phyloP scores from a whole-genome alignment of 1,140 invertebrate genomes.

The Aphidius gifuensis region DNA sequence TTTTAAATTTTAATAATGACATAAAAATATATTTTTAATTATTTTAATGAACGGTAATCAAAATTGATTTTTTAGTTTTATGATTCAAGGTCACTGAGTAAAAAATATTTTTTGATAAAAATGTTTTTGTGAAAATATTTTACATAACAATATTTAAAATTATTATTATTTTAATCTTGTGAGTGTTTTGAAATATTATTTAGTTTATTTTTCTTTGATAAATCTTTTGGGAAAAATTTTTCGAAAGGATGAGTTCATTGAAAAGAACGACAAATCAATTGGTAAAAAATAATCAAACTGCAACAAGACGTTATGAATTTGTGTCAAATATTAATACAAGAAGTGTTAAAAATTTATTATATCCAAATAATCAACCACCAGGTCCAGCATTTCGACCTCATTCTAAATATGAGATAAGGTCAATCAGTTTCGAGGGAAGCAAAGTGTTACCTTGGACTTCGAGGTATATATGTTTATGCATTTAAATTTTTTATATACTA shows the following conservation, averaged over 20 bases:
- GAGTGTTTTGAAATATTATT: too few relatives aligned
- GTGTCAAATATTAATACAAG: conserved; percentile 37
- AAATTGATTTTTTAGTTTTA: too few relatives aligned
- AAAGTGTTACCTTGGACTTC: conserved; percentile 51
- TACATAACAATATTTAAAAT: too few relatives aligned
- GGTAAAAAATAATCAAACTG: conserved; percentile 32
- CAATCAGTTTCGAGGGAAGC: conserved; percentile 53
- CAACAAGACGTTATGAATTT: conserved; percentile 39
- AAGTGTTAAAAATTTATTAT: conserved; percentile 38
- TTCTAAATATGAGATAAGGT: conserved; percentile 51
- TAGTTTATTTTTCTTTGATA: too few relatives aligned
- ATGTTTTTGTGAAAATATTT: too few relatives aligned
- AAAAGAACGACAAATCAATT: conserved; percentile 38
- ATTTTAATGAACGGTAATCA: too few relatives aligned
- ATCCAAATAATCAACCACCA: conserved; percentile 26
- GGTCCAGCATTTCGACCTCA: conserved; percentile 39
- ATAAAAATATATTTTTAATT: too few relatives aligned
- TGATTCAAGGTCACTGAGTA: too few relatives aligned
- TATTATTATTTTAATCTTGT: too few relatives aligned
- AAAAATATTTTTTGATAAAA: too few relatives aligned
- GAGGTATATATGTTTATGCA: conserved; percentile 31
- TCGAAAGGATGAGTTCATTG: conserved; percentile 40
- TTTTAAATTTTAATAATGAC: too few relatives aligned
- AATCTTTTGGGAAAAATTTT: not conserved
- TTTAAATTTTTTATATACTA: conserved; percentile 14